phyloP scores from a whole-genome alignment of 1,140 invertebrate species.

The Drosophila kikkawai region DNA sequence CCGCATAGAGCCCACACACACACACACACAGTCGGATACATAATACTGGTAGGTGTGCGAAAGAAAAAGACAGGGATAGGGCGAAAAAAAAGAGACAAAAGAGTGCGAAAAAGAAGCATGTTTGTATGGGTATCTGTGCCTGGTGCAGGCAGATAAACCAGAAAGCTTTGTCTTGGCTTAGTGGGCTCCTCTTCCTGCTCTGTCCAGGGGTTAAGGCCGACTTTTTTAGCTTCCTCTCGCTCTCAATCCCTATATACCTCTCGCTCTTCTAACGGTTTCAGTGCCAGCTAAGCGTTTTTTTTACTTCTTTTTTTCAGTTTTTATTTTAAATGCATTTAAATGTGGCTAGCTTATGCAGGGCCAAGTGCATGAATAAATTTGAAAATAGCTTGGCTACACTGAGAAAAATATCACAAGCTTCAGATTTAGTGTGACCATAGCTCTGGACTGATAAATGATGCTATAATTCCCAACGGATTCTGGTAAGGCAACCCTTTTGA shows the following conservation, averaged over 20 bases:
- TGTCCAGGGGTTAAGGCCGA: conserved; percentile 38
- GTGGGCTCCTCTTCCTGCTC: conserved; percentile 4
- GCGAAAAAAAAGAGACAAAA: conserved; percentile 1
- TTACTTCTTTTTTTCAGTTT: neutral
- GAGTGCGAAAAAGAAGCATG: conserved; percentile 16
- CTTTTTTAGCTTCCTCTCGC: conserved; percentile 3
- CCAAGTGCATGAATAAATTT: conserved; percentile 48
- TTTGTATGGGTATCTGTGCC: conserved; percentile 1
- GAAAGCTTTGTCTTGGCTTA: conserved; percentile 48
- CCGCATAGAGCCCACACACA: conserved; percentile 47
- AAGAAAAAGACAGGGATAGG: neutral
- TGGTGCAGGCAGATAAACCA: conserved; percentile 44
- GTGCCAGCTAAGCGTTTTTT: conserved; percentile 29
- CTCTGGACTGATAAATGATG: neutral
- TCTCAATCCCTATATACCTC: neutral
- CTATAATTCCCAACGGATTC: conserved; percentile 1
- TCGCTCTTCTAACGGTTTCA: conserved; percentile 13
- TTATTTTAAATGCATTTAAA: conserved; percentile 36
- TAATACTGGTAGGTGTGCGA: conserved; percentile 19
- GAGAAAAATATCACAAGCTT: neutral
- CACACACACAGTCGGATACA: conserved; percentile 13
- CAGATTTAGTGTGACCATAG: neutral
- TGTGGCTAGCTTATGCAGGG: conserved; percentile 29
- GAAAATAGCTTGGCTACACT: neutral
- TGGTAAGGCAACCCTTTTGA: neutral